These are phyloP conservation scores for Thymelicus sylvestris DNA, from an alignment of 2,888 invertebrate genomes.

Conservation along the genomic window DNA sequence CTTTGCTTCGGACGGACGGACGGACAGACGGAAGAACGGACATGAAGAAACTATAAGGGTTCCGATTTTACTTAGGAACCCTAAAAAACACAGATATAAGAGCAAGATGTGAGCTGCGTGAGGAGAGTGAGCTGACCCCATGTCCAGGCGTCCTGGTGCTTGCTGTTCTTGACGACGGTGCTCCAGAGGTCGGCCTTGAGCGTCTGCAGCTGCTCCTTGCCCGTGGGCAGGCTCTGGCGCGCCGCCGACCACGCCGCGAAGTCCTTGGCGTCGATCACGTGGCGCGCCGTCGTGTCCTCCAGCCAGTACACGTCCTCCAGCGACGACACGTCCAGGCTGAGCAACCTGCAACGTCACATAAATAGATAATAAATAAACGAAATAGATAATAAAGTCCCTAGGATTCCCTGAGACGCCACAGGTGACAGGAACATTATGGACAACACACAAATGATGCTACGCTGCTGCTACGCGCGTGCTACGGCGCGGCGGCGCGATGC, in stretches of 20 bases:
- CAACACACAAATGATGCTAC: too few relatives aligned
- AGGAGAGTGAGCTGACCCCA: conserved; percentile 85
- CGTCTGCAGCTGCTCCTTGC: conserved; percentile 90
- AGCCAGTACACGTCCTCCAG: conserved; percentile 96
- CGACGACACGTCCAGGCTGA: conserved; percentile 92
- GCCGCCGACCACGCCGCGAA: conserved; percentile 92
- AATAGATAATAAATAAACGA: too few relatives aligned
- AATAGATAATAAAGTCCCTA: too few relatives aligned
- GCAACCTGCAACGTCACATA: conserved; percentile 78
- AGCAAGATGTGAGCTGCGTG: not conserved
- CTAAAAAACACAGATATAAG: too few relatives aligned
- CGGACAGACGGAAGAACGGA: too few relatives aligned
- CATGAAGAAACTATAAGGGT: too few relatives aligned
- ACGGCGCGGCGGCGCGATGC: too few relatives aligned
- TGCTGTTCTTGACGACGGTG: conserved; percentile 92
- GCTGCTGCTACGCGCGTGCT: too few relatives aligned
- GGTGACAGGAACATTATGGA: too few relatives aligned
- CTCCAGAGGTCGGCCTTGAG: conserved; percentile 94
- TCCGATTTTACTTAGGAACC: too few relatives aligned
- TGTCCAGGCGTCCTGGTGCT: conserved; percentile 95
- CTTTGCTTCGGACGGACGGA: too few relatives aligned
- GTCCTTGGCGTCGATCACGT: conserved; percentile 90
- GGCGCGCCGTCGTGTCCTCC: conserved; percentile 91
- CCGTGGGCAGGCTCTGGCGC: conserved; percentile 92
- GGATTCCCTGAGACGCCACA: too few relatives aligned